Conservation (phyloP, 2,888 invertebrate species). For the Hemicrepidius hirtus region DNA sequence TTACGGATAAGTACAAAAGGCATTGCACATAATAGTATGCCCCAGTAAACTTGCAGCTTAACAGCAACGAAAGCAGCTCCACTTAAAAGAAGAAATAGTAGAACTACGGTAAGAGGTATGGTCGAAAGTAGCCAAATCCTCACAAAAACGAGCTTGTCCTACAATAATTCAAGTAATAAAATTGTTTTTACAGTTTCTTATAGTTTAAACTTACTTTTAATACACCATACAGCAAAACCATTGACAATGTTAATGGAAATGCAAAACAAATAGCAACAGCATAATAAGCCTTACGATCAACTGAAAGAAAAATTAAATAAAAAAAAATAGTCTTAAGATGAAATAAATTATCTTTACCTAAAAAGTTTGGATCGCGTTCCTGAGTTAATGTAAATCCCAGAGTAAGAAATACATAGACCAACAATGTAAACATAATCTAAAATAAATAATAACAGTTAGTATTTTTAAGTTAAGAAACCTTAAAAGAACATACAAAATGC, state of each 20-base stretch:
- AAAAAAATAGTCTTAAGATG: neutral
- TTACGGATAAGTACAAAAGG: constrained; percentile 48
- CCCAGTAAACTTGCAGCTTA: constrained; percentile 31
- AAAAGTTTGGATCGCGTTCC: neutral
- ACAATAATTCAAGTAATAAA: constrained; percentile 5
- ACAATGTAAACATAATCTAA: constrained; percentile 20
- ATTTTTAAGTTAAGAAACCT: neutral
- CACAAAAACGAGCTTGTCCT: constrained; percentile 41
- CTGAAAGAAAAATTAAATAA: constrained; percentile 12
- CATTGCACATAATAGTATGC: constrained; percentile 37
- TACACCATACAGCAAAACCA: constrained; percentile 8
- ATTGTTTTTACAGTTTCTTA: no score
- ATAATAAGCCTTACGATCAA: neutral
- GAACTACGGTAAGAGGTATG: constrained; percentile 39
- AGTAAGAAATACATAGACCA: constrained; percentile 17
- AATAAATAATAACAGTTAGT: neutral
- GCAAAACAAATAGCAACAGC: constrained; percentile 13
- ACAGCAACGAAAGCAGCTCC: constrained; percentile 36
- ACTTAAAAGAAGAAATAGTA: constrained; percentile 35
- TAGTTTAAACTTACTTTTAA: constrained; percentile 14
- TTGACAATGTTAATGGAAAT: constrained; percentile 4
- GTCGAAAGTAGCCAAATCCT: constrained; percentile 40
- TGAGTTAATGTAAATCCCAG: constrained; percentile 1
- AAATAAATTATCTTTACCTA: neutral
- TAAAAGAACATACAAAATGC: constrained; percentile 18